Base-by-base conservation (phyloP, 2,888 invertebrate genomes). In the Sialis fuliginosa region DNA sequence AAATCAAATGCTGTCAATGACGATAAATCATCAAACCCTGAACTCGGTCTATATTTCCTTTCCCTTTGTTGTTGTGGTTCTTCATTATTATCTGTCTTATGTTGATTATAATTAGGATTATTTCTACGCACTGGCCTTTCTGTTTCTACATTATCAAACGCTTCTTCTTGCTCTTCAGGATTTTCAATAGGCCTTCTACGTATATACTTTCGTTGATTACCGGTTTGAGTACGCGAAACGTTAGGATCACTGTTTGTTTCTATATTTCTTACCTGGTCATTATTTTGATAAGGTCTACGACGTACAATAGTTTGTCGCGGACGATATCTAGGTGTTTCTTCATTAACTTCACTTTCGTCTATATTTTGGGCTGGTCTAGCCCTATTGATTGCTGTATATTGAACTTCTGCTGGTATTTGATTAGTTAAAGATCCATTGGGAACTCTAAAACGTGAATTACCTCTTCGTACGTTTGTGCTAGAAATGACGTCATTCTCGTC, bases 1-100 rank as follows among this genome's bases (percentile, higher is more conserved):
- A 61, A 58, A 53, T 76, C 75, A 22, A 68, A 61, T 1, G 74
- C 69, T 2, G 72, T 73, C 42, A 75, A 58, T 3, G 74, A 73
- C 42, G 72, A 63, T 10, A 72, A 55, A 57, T 75, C 75, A 49
- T 71, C 69, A n/a, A 63, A 49, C 50, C 22, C 52, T 52, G 60
- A 59, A 1, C 57, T 54, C 6, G 65, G 66, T 50, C 65, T 56
- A 53, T 58, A 65, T 35, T 55, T 58, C 43, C 65, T 45, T 39
- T 39, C 45, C 7, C 6, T 22, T 35, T 52, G 47, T 6, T 47
- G 57, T 39, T 56, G 55, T 30, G 54, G 54, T 30, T 58, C 59
- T 33, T 58, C 58, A 2, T 58, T 55, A 39, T 58, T 52, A 46
- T 54, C 58, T 4, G 51, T 9, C 2, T 4, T 42, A 8, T 6